Evolutionary conservation across 2,888 invertebrate species (phyloP).

Genomic region (Sphaeridia pumilis): DNA sequence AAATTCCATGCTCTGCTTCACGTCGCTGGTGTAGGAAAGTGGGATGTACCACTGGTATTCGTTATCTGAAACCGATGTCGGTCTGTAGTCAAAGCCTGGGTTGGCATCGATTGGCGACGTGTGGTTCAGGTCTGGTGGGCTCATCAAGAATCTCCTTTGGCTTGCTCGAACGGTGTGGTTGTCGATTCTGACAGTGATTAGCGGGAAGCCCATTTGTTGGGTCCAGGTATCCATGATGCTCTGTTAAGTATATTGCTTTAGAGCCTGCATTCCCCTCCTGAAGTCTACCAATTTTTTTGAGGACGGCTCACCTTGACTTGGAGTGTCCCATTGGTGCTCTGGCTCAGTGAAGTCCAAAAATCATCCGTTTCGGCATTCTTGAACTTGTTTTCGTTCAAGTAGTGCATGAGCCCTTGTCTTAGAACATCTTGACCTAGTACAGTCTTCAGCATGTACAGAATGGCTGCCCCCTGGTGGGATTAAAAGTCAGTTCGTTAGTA

Average conservation of each 20-base stretch:
- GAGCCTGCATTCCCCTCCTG: conserved; percentile 7
- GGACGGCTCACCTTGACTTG: conserved; percentile 48
- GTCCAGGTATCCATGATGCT: conserved; percentile 69
- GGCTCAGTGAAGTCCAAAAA: conserved; percentile 63
- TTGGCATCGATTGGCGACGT: conserved; percentile 7
- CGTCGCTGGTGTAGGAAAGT: conserved; percentile 60
- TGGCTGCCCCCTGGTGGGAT: conserved; percentile 52
- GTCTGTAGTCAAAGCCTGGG: conserved; percentile 19
- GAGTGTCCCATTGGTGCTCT: conserved; percentile 50
- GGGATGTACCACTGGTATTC: conserved; percentile 64
- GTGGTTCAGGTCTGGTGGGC: conserved; percentile 37
- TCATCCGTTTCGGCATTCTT: conserved; percentile 65
- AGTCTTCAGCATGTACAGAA: conserved; percentile 58
- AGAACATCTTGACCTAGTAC: conserved; percentile 54
- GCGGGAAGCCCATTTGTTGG: conserved; percentile 66
- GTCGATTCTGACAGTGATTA: conserved; percentile 54
- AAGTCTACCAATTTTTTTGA: not conserved
- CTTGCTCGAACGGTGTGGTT: conserved; percentile 52
- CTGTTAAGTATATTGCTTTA: conserved; percentile 37
- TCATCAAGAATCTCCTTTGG: conserved; percentile 52
- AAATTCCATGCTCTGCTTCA: conserved; percentile 47
- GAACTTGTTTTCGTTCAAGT: conserved; percentile 56
- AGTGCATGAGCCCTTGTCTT: conserved; percentile 53
- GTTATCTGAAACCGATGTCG: conserved; percentile 43
- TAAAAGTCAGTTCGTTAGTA: conserved; percentile 5